Percentiles rank a stretch among this genome's conserved stretches.
Evolutionary conservation across 1,140 invertebrate genomes (phyloP).

Genomic region (Conus ventricosus): DNA sequence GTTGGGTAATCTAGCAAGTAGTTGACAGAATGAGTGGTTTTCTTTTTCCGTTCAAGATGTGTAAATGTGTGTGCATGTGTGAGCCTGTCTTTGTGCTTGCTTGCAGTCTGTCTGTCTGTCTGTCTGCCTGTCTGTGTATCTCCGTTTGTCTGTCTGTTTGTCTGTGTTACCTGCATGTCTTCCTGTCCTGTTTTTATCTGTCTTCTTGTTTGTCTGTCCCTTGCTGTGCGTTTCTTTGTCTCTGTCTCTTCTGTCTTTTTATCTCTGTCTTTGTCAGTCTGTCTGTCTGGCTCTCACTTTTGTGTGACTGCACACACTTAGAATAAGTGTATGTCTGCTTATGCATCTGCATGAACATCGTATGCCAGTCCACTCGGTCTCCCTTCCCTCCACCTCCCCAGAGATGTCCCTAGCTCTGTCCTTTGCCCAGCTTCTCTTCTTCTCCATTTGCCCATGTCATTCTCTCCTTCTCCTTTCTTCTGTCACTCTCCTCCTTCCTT

Average conservation of each 20-base stretch:
- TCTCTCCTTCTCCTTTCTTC: conserved; percentile 15
- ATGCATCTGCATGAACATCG: too few relatives aligned
- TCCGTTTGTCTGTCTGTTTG: conserved; percentile 28
- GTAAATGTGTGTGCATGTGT: too few relatives aligned
- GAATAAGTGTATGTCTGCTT: too few relatives aligned
- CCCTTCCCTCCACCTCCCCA: not conserved
- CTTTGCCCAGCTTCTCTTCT: not conserved
- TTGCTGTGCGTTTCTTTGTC: not conserved
- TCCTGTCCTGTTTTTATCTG: not conserved
- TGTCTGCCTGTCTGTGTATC: not conserved
- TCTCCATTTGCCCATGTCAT: not conserved
- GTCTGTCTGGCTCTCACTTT: not conserved
- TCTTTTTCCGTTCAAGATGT: too few relatives aligned
- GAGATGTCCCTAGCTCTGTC: conserved; percentile 2
- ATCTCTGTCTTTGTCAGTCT: not conserved
- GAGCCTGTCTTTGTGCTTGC: not conserved
- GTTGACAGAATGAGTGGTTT: too few relatives aligned
- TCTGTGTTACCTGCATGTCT: conserved; percentile 22
- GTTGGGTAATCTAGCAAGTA: too few relatives aligned
- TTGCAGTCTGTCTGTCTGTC: conserved; percentile 19
- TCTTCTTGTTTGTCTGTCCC: not conserved
- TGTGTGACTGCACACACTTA: too few relatives aligned
- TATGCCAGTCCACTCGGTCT: not conserved
- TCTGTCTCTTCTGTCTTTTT: not conserved
- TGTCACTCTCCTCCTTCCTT: not conserved